Evolutionary conservation across 2,888 invertebrate genomes (phyloP).

Genomic region (Hydriomena furcata): DNA sequence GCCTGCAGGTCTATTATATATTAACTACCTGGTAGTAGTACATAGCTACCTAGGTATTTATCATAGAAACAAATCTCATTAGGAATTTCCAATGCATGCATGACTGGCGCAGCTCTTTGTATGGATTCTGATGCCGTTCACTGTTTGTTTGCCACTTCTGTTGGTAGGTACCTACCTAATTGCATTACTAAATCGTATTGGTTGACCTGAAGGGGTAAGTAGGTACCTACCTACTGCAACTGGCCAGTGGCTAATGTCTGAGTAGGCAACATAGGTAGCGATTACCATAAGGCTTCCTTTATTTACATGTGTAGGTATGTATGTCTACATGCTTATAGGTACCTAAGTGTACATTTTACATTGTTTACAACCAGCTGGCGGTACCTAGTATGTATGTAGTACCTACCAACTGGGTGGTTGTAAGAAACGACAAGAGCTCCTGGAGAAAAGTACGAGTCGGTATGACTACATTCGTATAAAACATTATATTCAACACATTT

Average conservation of each 20-base stretch:
- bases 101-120: slow-evolving; percentile 64
- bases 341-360: neutral
- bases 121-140: slow-evolving; percentile 66
- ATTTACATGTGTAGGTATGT: slow-evolving; percentile 4
- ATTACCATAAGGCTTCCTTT: slow-evolving; percentile 16
- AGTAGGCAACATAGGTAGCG: slow-evolving; percentile 19
- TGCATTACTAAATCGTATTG: slow-evolving; percentile 75
- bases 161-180: slow-evolving; percentile 42
- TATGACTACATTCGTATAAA: too few species aligned
- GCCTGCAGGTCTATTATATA: too few species aligned
- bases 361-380: too few species aligned
- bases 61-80: slow-evolving; percentile 61
- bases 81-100: slow-evolving; percentile 63
- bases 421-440: too few species aligned
- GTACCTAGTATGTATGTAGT: too few species aligned
- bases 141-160: slow-evolving; percentile 48
- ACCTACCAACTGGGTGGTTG: too few species aligned
- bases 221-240: too few species aligned
- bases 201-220: slow-evolving; percentile 63
- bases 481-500: too few species aligned
- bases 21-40: too few species aligned
- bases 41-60: neutral
- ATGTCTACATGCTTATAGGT: neutral
- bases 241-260: slow-evolving; percentile 15
- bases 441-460: too few species aligned